Conservation (phyloP, 1,140 invertebrate genomes). For the Brachystomella parvula region DNA sequence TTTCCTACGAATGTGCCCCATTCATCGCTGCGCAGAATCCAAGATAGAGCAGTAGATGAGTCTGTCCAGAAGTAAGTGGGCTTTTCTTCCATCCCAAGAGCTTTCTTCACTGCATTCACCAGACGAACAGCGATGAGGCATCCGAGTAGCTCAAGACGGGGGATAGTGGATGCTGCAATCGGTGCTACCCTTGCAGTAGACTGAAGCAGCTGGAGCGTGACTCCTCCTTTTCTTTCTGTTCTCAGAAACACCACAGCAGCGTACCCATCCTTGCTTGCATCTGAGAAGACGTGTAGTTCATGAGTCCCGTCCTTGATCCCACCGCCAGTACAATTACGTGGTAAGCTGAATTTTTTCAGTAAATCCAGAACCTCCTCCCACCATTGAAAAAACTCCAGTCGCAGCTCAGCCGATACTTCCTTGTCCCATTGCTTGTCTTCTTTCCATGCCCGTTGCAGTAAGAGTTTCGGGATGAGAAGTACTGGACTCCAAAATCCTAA, state of each 20-base stretch:
- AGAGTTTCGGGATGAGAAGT: conserved; percentile 18
- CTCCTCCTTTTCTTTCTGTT: not conserved
- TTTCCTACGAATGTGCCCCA: conserved; percentile 36
- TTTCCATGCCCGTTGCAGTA: conserved; percentile 30
- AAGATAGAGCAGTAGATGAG: conserved; percentile 38
- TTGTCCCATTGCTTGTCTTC: conserved; percentile 16
- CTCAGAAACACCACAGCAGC: conserved; percentile 39
- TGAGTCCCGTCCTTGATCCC: not conserved
- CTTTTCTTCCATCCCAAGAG: not conserved
- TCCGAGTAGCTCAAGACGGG: conserved; percentile 35
- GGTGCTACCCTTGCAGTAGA: conserved; percentile 40
- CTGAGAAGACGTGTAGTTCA: conserved; percentile 41
- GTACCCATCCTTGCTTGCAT: conserved; percentile 41
- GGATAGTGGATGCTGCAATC: conserved; percentile 32
- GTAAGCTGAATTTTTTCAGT: conserved; percentile 35
- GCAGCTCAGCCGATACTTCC: conserved; percentile 15
- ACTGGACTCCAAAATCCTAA: conserved; percentile 28
- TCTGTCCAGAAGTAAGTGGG: conserved; percentile 39
- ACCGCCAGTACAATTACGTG: conserved; percentile 29
- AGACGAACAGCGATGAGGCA: not conserved
- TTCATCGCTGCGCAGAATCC: conserved; percentile 32
- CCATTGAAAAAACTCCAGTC: conserved; percentile 32
- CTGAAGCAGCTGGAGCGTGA: conserved; percentile 43
- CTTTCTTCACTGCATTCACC: not conserved
- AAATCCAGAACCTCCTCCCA: conserved; percentile 32